These are phyloP conservation scores for Andinoacara biseriatus DNA, from an alignment of 2,113 vertebrate species.

Conservation along the genomic window DNA sequence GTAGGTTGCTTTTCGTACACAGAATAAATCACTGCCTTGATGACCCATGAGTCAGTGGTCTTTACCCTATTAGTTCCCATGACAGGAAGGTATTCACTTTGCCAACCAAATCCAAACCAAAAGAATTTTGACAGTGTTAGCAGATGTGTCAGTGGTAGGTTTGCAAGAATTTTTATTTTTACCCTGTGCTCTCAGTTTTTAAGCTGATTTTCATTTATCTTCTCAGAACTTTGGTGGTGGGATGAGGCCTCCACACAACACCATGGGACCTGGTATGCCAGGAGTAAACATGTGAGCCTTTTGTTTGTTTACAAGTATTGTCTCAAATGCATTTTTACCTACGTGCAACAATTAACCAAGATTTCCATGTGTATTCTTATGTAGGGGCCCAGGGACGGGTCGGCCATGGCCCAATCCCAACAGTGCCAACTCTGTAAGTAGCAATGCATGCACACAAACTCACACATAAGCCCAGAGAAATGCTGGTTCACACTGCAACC, in stretches of 20 bases:
- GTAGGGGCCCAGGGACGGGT: constrained; percentile 91
- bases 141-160: neutral
- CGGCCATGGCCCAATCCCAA: constrained; percentile 98
- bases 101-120: constrained; percentile 4
- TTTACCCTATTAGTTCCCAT: neutral
- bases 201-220: constrained; percentile 50
- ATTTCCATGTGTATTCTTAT: constrained; percentile 11
- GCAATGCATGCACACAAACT: constrained; percentile 6
- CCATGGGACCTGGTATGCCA: constrained; percentile 97
- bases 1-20: constrained; percentile 69
- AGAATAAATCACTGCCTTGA: neutral
- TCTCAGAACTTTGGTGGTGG: constrained; percentile 96
- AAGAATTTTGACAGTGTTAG: neutral
- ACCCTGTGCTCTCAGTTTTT: neutral
- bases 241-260: constrained; percentile 98
- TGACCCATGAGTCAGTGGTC: neutral
- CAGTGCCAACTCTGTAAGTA: constrained; percentile 97
- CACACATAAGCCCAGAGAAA: constrained; percentile 2
- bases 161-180: neutral
- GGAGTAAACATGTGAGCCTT: constrained; percentile 96
- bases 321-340: neutral
- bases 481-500: constrained; percentile 55
- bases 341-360: neutral
- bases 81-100: neutral
- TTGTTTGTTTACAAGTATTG: neutral